Conservation (phyloP, 2,888 invertebrate genomes). For the Drosophila greeni region DNA sequence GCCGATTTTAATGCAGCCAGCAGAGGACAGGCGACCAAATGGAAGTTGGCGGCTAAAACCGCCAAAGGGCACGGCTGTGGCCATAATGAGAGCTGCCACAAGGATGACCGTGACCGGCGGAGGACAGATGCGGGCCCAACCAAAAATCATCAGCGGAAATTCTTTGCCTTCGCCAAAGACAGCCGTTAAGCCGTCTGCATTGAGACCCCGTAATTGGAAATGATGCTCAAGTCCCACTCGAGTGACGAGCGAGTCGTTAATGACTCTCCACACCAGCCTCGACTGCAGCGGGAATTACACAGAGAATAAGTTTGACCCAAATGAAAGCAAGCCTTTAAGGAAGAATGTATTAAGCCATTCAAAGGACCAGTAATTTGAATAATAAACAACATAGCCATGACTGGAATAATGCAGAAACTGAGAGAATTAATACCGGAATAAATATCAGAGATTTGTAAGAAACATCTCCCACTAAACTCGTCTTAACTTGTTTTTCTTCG, state of each 20-base stretch:
- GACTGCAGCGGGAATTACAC: slow-evolving; percentile 23
- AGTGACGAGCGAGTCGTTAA: slow-evolving; percentile 60
- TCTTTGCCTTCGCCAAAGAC: slow-evolving; percentile 36
- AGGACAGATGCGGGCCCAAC: slow-evolving; percentile 27
- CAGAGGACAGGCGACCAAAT: slow-evolving; percentile 53
- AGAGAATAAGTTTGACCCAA: slow-evolving; percentile 3
- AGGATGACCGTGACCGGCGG: slow-evolving; percentile 48
- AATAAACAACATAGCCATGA: neutral
- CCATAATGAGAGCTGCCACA: slow-evolving; percentile 51
- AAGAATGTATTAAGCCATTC: too few relatives aligned
- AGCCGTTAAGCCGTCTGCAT: slow-evolving; percentile 38
- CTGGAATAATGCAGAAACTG: neutral
- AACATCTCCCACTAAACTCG: neutral
- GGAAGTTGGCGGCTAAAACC: slow-evolving; percentile 49
- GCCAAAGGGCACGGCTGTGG: slow-evolving; percentile 38
- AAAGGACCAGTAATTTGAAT: neutral
- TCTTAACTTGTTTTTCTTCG: neutral
- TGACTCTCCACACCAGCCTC: slow-evolving; percentile 35
- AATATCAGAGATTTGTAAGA: neutral
- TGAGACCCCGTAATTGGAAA: slow-evolving; percentile 60
- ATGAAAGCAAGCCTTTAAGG: neutral
- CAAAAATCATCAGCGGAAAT: slow-evolving; percentile 62
- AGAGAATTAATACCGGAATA: neutral
- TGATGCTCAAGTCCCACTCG: slow-evolving; percentile 62
- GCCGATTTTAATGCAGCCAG: slow-evolving; percentile 50